These are phyloP conservation scores for Lytechinus variegatus DNA, from an alignment of 35 echinoderm and acorn worm species.

Conservation along the genomic window DNA sequence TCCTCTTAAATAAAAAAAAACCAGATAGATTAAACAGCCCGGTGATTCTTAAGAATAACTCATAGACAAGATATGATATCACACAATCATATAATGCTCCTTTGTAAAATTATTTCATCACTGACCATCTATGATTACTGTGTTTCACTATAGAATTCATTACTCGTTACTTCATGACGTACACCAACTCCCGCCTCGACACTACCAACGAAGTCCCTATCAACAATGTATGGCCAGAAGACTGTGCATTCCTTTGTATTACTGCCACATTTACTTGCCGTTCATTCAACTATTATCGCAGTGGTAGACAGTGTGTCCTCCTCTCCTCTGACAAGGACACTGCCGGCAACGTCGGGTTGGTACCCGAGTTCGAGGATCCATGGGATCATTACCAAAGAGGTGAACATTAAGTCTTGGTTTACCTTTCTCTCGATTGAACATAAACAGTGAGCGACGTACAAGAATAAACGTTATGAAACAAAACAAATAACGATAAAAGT, in stretches of 20 bases:
- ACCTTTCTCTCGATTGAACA: background rate
- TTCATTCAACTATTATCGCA: constrained; percentile 87
- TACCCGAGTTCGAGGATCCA: constrained; percentile 54
- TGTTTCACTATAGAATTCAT: background rate
- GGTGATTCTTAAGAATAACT: too few species aligned
- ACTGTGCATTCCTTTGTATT: constrained; percentile 73
- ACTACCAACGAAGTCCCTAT: background rate
- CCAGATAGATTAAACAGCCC: too few species aligned
- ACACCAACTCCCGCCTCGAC: constrained; percentile 21
- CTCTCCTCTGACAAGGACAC: constrained; percentile 52
- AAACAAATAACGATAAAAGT: too few species aligned
- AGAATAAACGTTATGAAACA: too few species aligned
- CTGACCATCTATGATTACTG: background rate
- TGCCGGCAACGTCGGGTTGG: constrained; percentile 15
- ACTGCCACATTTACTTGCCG: constrained; percentile 56
- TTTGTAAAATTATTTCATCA: too few species aligned
- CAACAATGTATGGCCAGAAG: constrained; percentile 69
- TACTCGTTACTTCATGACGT: constrained; percentile 22
- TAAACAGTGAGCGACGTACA: too few species aligned
- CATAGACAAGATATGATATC: too few species aligned
- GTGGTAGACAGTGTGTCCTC: constrained; percentile 65
- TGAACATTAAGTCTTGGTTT: background rate
- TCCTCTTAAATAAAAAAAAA: too few species aligned
- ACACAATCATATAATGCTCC: too few species aligned
- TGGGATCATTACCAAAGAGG: constrained; percentile 90